Base-by-base conservation (phyloP, 1,140 invertebrate species). In the Pogonognathellus flavescens region DNA sequence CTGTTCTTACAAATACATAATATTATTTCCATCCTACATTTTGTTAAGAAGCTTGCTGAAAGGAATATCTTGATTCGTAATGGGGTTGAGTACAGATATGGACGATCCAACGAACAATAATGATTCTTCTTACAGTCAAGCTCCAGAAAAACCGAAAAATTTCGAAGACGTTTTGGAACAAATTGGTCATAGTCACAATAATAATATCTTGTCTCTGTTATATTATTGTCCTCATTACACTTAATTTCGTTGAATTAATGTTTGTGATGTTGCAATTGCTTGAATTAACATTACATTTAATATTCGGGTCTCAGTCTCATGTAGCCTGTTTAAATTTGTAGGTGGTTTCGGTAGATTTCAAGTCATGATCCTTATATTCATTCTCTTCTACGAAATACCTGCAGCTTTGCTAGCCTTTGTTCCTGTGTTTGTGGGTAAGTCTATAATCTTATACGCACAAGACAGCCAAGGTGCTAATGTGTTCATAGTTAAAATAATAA, bases 291-390 rank as follows among this genome's bases (percentile, higher is more conserved):
- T n/a, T 18, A 14, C 62, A 13, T 22, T 53, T n/a, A n/a, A n/a
- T n/a, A n/a, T n/a, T n/a, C n/a, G n/a, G n/a, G n/a, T n/a, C n/a
- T n/a, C n/a, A n/a, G n/a, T n/a, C n/a, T n/a, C n/a, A 13, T 16
- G 22, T 31, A 11, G 13, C 9, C 18, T 70, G 62, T 70, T 1
- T 41, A 41, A n/a, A n/a, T 6, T 41, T 41, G 11, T 57, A 87
- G 87, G 87, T 53, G 87, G 87, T 10, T 88, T 88, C 76, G 87
- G 87, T 13, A 18, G 53, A 8, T 88, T 88, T 55, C 87, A 88
- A 66, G 80, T 80, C 22, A n/a, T 88, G 11, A 86, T 85, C 55
- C 82, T 88, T 11, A 66, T 87, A 9, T 83, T 86, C 20, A 57
- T 88, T 16, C 80, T 88, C 0, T 80, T 85, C 31, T 85, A 66